Base-by-base conservation (phyloP, 1,140 invertebrate genomes). In the Stegodyphus mimosarum region DNA sequence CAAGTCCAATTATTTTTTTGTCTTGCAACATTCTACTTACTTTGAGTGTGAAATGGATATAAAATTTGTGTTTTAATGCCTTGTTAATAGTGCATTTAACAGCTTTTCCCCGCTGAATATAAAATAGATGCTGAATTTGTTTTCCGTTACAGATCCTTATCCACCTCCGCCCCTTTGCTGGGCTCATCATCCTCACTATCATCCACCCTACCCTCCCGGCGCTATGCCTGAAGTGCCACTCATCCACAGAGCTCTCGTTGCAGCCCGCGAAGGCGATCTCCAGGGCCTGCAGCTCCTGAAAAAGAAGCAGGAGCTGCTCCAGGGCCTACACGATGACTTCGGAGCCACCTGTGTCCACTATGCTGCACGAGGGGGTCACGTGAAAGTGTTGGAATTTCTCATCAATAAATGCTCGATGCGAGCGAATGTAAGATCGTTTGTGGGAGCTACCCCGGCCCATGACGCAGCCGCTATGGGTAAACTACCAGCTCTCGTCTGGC, bases 381-480 rank as follows among this genome's bases (percentile, higher is more conserved):
- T 90, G 5, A 87, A 89, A n/a, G 87, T 90, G 0, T 75, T 91
- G 7, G 77, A 90, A 50, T 91, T 88, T 77, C 83, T 91, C n/a
- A 87, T 90, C 13, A 88, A 88, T 7, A 83, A 87, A 11, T 88
- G 87, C 67, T 81, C 88, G 7, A 89, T 91, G 84, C 87, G 85
- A 71, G 88, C 88, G 86, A 83, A 87, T 7, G 87, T 88, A 49
- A 77, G 90, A 50, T 89, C 89, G 7, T 88, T 88, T 49, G 89
- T 90, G 13, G 91, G 91, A 1, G 89, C 91, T 0, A 91, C 91
- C 6, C 88, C 91, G 9, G 87, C 89, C 0, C 91, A 92, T 85
- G 91, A 92, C 86, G 91, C 91, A 7, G 90, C 91, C 4, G 91
- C 90, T 0, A 89, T 90, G 69, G 91, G 91, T 1, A 90, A 90